Conservation (phyloP, 2,888 invertebrate species). For the Apeira syringaria region DNA sequence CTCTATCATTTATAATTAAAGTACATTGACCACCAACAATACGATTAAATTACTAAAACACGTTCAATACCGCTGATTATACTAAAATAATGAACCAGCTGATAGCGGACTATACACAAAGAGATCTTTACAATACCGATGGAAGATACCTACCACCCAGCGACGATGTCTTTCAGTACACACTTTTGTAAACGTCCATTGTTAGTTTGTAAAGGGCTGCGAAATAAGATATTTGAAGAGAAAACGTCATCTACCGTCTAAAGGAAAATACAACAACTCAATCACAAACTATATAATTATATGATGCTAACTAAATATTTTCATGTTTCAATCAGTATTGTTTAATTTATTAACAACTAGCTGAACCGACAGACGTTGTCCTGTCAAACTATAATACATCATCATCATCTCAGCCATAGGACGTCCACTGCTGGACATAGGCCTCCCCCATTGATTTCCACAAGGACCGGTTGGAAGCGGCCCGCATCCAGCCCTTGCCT, state of each 20-base stretch:
- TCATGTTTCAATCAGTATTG: too few relatives aligned
- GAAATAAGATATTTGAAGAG: conserved; percentile 28
- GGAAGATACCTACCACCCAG: conserved; percentile 18
- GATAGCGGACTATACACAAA: conserved; percentile 26
- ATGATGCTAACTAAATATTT: too few relatives aligned
- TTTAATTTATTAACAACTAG: too few relatives aligned
- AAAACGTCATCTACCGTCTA: not conserved
- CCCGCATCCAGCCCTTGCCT: too few relatives aligned
- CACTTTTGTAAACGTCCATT: conserved; percentile 34
- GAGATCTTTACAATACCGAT: conserved; percentile 24
- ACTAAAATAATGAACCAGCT: conserved; percentile 20
- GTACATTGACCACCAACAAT: conserved; percentile 15
- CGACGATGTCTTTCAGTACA: conserved; percentile 30
- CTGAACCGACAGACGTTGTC: too few relatives aligned
- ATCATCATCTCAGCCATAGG: too few relatives aligned
- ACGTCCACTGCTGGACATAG: too few relatives aligned
- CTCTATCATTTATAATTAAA: too few relatives aligned
- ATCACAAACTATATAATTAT: too few relatives aligned
- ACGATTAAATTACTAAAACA: conserved; percentile 19
- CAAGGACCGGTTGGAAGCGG: too few relatives aligned
- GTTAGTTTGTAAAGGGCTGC: conserved; percentile 34
- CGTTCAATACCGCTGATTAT: conserved; percentile 18
- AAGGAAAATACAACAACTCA: not conserved
- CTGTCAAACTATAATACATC: too few relatives aligned
- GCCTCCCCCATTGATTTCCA: too few relatives aligned